Base-by-base conservation (phyloP, 2,797 vertebrate species). In the Oreortyx pictus region DNA sequence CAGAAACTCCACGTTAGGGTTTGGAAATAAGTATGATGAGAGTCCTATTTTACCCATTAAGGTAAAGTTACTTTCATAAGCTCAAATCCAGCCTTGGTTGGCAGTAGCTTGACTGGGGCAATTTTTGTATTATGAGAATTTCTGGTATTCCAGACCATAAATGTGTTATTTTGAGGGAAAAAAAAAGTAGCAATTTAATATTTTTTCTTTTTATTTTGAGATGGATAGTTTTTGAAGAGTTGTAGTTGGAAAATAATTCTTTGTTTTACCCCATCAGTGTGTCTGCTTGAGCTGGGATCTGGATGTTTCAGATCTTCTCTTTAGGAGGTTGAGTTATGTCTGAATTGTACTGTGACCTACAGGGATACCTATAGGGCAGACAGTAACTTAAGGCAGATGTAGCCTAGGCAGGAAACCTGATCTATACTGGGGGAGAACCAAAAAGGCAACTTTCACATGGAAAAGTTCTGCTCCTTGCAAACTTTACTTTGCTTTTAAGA, bases 1-100 rank as follows among this genome's bases (percentile, higher is more conserved):
- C 46, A 92, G 74, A 79, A 94, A 50, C 16, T 85, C 75, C 52
- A 2, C 57, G 71, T 81, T 81, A 86, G 60, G 47, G 15, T 41
- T 88, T 88, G 52, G 61, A 88, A 95, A 82, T 46, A 84, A 68
- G 41, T 74, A 81, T 73, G 20, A 89, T 70, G 73, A 90, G 61
- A 85, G 85, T 87, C 68, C 70, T 76, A 2, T 80, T 91, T 77
- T 78, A 72, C 17, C 39, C 29, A 56, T 73, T 88, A 71, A 41
- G 81, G 35, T 80, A 35, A 80, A 74, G 35, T 73, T 82, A 65
- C 18, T 31, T 91, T 80, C 39, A 31, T 23, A 82, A 91, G 27
- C 33, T 80, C 31, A 61, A 37, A 56, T 80, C 54, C 29, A 74
- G 2, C 33, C 54, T 59, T 52, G 17, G 19, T 25, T 88, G 37